Evolutionary conservation across 2,888 invertebrate genomes (phyloP), one percentile per base, ranked within the genome.

Genomic region (Drosophila dives): DNA sequence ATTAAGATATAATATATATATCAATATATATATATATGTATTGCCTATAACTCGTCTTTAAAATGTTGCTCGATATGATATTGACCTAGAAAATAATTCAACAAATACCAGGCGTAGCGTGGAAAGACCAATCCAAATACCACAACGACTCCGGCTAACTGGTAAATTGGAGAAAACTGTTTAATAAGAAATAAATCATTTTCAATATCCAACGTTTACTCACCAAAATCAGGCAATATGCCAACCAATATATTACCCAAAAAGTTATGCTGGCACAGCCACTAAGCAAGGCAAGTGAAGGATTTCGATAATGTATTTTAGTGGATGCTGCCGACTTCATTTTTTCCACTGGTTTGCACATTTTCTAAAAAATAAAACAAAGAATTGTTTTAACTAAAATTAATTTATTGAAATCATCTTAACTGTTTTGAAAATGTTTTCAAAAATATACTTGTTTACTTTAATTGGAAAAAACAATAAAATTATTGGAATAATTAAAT

Each of bases 51-150:
- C 20, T 81, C 75, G 34, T 81, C 74, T 17, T 71, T 76, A 34
- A 87, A 80, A 0, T 61, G 67, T 17, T 68, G 50, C 48, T 83
- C 79, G 6, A 68, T 26, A 29, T 83, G 55, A 42, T 81, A 71
- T 53, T 78, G 67, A 48, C 75, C 58, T 33, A 84, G 59, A 15
- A 77, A 69, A 40, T 72, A 68, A 70, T 90, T 89, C 48, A 89
- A 51, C 55, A 75, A 20, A 36, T 75, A 60, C 59, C 81, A 79
- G 56, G 70, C 38, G 15, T 66, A 48, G 15, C 70, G 68, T n/a
- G 89, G 90, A 61, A 64, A 75, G 6, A 86, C 11, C 5, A 90
- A 61, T 10, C 83, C 83, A 7, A 73, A 51, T 6, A 90, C 59
- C 23, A 82, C 49, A 6, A 67, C 32, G 17, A 40, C 15, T 8